Conservation (phyloP, 2,113 vertebrate genomes). For the Copsychus sechellarum region DNA sequence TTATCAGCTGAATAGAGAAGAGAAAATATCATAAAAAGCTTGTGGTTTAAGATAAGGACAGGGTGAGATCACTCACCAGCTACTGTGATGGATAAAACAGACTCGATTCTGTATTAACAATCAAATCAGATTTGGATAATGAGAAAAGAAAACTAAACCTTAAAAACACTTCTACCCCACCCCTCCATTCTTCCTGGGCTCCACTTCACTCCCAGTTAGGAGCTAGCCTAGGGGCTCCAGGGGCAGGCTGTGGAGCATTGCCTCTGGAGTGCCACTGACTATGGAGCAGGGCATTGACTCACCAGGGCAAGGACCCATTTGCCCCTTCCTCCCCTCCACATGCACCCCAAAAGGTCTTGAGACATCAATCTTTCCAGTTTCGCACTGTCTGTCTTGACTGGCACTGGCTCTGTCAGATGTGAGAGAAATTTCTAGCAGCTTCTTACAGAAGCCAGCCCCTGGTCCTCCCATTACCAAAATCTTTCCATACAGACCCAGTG, state of each 20-base stretch:
- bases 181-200: fast-evolving
- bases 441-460: neutral
- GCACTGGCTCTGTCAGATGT: neutral
- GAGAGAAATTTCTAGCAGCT: neutral
- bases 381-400: neutral
- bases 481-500: neutral
- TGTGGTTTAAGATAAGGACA: neutral
- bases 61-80: neutral
- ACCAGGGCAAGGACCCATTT: neutral
- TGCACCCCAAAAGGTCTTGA: neutral
- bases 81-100: neutral
- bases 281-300: neutral
- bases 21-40: neutral
- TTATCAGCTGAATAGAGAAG: neutral
- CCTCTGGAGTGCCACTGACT: too few relatives aligned
- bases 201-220: neutral
- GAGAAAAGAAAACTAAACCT: neutral
- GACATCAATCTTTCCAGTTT: neutral
- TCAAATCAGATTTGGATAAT: neutral
- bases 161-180: neutral
- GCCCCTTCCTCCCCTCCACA: too few relatives aligned
- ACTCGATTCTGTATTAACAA: fast-evolving
- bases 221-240: neutral
- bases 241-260: neutral
- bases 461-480: neutral